These are phyloP conservation scores for Muscina levida DNA, from an alignment of 2,888 invertebrate genomes.

Conservation along the genomic window DNA sequence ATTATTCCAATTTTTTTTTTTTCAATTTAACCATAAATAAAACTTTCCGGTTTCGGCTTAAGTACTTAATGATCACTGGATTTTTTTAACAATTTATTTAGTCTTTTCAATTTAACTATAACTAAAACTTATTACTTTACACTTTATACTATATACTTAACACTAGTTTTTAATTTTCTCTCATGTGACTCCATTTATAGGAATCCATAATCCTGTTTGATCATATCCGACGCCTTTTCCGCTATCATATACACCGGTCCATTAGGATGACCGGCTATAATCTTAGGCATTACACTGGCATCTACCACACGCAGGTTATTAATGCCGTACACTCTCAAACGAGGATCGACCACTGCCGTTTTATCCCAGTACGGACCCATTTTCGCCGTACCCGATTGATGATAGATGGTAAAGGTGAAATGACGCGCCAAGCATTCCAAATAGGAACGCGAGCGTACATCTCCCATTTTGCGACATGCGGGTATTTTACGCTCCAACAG, in stretches of 20 bases:
- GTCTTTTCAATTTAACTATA: no score
- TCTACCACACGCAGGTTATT: constrained; percentile 81
- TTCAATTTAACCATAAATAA: no score
- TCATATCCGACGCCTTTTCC: constrained; percentile 82
- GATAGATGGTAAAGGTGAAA: constrained; percentile 84
- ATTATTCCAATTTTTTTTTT: no score
- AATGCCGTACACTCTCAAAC: constrained; percentile 81
- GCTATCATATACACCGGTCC: constrained; percentile 82
- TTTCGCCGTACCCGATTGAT: constrained; percentile 84
- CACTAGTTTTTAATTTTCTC: no score
- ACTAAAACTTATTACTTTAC: no score
- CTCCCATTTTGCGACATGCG: constrained; percentile 80
- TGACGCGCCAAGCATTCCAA: constrained; percentile 84
- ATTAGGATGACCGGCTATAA: constrained; percentile 82
- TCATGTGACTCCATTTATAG: no score
- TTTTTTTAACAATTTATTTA: no score
- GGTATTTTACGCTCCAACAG: constrained; percentile 81
- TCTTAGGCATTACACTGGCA: constrained; percentile 81
- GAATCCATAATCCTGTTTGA: constrained; percentile 79
- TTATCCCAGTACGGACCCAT: constrained; percentile 84
- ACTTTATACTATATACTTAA: no score
- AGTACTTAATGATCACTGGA: no score
- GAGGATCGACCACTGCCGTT: constrained; percentile 84
- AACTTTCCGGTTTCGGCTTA: no score
- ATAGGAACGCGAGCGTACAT: constrained; percentile 82